phyloP scores from a whole-genome alignment of 92 coral and sea anemone genomes.

The Epizoanthus stellaris region DNA sequence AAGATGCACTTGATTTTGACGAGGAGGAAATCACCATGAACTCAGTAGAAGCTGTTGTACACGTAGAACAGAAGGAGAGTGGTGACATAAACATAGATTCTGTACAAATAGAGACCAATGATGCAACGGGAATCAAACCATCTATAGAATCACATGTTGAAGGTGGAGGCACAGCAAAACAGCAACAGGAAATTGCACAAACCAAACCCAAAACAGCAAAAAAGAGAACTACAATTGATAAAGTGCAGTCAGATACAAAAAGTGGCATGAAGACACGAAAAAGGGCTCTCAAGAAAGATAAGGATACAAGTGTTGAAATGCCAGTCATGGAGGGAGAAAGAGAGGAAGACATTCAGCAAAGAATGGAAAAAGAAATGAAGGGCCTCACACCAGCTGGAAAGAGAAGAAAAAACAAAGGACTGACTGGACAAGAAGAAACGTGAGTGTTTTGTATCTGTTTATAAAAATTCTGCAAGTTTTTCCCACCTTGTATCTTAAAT shows the following conservation, averaged over 20 bases:
- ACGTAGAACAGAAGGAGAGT: conserved; percentile 5
- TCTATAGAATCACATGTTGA: background rate
- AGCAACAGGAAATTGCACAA: background rate
- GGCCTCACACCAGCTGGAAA: background rate
- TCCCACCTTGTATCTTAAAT: too few relatives aligned
- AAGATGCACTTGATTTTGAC: conserved; percentile 12
- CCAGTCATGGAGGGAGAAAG: background rate
- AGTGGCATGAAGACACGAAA: background rate
- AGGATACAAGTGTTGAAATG: too few relatives aligned
- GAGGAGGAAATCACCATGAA: background rate
- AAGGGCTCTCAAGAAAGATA: background rate
- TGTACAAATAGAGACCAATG: background rate
- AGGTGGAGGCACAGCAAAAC: background rate
- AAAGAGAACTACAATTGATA: background rate
- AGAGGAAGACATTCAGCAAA: conserved; percentile 1
- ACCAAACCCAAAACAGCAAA: conserved; percentile 1
- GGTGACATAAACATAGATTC: background rate
- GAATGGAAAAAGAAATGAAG: background rate
- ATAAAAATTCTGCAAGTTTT: background rate
- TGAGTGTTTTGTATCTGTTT: background rate
- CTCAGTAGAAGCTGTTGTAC: background rate
- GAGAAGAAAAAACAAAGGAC: conserved; percentile 19
- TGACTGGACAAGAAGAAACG: background rate
- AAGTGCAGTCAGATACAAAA: background rate
- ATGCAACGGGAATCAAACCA: background rate